Percentiles rank a stretch among this genome's conserved stretches.
phyloP scores from a whole-genome alignment of 2,888 invertebrate genomes.

The Eupelmus urozonus region DNA sequence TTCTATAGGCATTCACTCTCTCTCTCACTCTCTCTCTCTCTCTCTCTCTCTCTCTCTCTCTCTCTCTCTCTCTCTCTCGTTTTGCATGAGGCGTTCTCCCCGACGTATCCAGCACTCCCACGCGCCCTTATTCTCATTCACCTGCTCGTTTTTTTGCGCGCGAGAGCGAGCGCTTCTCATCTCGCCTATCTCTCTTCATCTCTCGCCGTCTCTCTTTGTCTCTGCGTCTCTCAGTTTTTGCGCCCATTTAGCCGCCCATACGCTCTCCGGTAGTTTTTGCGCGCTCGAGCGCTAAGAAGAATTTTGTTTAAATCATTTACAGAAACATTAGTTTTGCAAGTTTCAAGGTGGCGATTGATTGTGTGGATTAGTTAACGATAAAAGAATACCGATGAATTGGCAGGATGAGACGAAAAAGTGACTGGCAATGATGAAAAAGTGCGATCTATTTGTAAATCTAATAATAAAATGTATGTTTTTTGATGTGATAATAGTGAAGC shows the following conservation, averaged over 20 bases:
- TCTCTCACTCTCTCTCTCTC: slow-evolving; percentile 23
- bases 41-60: slow-evolving; percentile 14
- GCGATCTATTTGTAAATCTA: too few species aligned
- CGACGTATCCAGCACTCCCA: slow-evolving; percentile 45
- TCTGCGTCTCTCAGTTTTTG: background rate
- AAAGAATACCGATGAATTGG: too few species aligned
- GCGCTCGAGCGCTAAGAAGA: background rate
- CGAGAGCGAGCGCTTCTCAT: too few species aligned
- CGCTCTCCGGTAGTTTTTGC: too few species aligned
- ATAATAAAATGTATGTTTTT: too few species aligned
- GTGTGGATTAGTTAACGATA: too few species aligned
- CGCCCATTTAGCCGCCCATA: background rate
- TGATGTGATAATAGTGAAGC: too few species aligned
- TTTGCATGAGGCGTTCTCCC: slow-evolving; percentile 55
- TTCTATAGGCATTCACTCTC: slow-evolving; percentile 46
- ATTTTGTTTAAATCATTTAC: background rate
- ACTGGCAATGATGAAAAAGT: too few species aligned
- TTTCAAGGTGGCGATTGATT: background rate
- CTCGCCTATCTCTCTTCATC: background rate
- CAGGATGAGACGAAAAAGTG: too few species aligned
- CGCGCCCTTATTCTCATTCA: slow-evolving; percentile 59
- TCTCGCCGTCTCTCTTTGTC: slow-evolving; percentile 14
- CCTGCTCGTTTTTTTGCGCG: slow-evolving; percentile 11
- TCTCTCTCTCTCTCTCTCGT: slow-evolving; percentile 62
- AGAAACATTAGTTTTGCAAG: too few species aligned